Evolutionary conservation across 2,113 vertebrate species (phyloP).

Genomic region (Uria lomvia): DNA sequence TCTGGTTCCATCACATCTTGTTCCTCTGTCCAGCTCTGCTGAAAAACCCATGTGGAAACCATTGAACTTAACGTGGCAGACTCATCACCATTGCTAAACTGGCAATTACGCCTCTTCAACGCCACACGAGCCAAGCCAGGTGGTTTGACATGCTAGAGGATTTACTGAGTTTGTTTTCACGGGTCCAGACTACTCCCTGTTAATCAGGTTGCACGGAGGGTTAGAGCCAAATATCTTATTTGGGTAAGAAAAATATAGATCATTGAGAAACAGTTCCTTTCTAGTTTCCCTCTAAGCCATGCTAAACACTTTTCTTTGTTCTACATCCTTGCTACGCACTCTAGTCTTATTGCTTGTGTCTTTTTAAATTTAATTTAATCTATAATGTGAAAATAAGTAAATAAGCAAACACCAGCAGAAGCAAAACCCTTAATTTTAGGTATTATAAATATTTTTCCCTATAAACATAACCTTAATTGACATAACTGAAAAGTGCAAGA

Average conservation of each 20-base stretch:
- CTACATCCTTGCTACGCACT: not conserved
- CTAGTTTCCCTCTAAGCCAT: not conserved
- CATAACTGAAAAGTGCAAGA: slow-evolving; percentile 24
- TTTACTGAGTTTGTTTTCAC: not conserved
- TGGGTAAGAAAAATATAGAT: not conserved
- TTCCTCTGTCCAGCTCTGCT: not conserved
- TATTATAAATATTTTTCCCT: slow-evolving; percentile 1
- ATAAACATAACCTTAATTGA: slow-evolving; percentile 29
- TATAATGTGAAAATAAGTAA: not conserved
- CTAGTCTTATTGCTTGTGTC: not conserved
- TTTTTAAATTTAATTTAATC: not conserved
- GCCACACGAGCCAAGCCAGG: not conserved
- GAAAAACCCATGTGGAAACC: not conserved
- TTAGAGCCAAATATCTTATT: not conserved
- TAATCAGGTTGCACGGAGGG: not conserved
- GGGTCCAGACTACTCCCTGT: not conserved
- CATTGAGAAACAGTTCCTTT: not conserved
- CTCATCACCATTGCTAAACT: not conserved
- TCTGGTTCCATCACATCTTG: not conserved
- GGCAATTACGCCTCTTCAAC: not conserved
- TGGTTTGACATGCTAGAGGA: not conserved
- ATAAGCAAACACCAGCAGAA: not conserved
- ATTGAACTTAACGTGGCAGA: not conserved
- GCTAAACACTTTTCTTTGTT: not conserved
- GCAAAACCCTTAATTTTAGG: not conserved